Base-by-base conservation (phyloP, 2,113 vertebrate species). In the Seriola rivoliana region DNA sequence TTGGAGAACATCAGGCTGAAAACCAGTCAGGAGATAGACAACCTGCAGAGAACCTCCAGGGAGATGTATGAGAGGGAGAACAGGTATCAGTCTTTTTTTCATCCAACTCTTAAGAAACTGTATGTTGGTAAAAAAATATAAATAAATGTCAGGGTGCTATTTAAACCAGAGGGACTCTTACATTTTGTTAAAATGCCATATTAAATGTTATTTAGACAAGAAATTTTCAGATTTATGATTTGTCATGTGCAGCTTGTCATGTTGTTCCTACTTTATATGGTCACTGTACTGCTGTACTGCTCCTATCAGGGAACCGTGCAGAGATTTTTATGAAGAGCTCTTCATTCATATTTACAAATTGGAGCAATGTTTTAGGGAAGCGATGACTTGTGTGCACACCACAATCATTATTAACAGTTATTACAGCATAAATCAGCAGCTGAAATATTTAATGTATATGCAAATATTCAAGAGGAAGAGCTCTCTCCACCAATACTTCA, bases 61-160 rank as follows among this genome's bases (percentile, higher is more conserved):
- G 98, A 99, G 95, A 98, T 99, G 96, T 99, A 99, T 78, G 98
- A 99, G 84, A 96, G 98, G 69, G 98, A 99, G 93, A 99, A 99
- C 95, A 97, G 98, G 98, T 99, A 86, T 4, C 14, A 13, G 5
- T 44, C 17, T 65, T 70, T 67, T 67, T 19, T 70, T 36, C 1
- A 2, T 50, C 19, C 29, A 29, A 57, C 32, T n/a, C 13, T 16
- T 13, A 38, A n/a, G 3, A 70, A 65, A 29, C 17, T 64, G 29
- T 32, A 14, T 42, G 48, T 44, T 71, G 25, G 44, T 36, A 9
- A 14, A 42, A 65, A 63, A 34, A 5, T 8, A 16, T 64, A 6
- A 60, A 50, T 25, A 29, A 66, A 67, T 72, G 71, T 44, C 34
- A 57, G 4, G 17, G 40, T 5, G 40, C 68, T 40, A 3, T 62